Conservation (phyloP, 2,888 invertebrate genomes). For the Pterostichus madidus region DNA sequence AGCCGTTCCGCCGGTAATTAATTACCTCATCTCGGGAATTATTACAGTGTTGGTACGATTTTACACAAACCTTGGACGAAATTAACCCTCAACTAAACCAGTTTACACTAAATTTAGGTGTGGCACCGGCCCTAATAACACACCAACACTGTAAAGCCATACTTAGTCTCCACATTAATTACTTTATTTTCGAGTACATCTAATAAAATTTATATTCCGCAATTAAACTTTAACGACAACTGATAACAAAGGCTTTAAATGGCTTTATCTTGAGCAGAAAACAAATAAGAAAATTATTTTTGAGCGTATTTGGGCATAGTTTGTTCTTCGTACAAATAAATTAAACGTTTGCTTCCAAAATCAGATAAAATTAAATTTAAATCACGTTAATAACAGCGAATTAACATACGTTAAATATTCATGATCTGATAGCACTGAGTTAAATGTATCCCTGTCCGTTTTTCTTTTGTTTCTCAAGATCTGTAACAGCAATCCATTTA, state of each 20-base stretch:
- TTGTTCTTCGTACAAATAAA: slow-evolving; percentile 25
- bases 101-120: slow-evolving; percentile 51
- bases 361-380: slow-evolving; percentile 64
- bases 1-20: slow-evolving; percentile 46
- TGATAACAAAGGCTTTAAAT: slow-evolving; percentile 38
- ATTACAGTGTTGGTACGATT: slow-evolving; percentile 39
- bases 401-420: slow-evolving; percentile 65
- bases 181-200: slow-evolving; percentile 50
- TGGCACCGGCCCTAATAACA: slow-evolving; percentile 16
- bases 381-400: slow-evolving; percentile 62
- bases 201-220: slow-evolving; percentile 52
- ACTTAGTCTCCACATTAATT: slow-evolving; percentile 53
- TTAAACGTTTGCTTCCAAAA: slow-evolving; percentile 56
- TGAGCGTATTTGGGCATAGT: slow-evolving; percentile 33
- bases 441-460: slow-evolving; percentile 49
- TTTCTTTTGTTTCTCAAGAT: slow-evolving; percentile 56
- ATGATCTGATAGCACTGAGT: slow-evolving; percentile 56
- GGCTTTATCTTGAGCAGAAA: slow-evolving; percentile 38
- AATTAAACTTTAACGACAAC: slow-evolving; percentile 26
- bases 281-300: slow-evolving; percentile 43
- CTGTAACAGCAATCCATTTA: slow-evolving; percentile 60
- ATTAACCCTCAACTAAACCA: slow-evolving; percentile 43
- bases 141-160: slow-evolving; percentile 13
- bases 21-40: slow-evolving; percentile 55
- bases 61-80: slow-evolving; percentile 44